Percentiles rank a stretch among this genome's conserved stretches.
Evolutionary conservation across 1,140 invertebrate species (phyloP).

Genomic region (Diorhabda elongata): DNA sequence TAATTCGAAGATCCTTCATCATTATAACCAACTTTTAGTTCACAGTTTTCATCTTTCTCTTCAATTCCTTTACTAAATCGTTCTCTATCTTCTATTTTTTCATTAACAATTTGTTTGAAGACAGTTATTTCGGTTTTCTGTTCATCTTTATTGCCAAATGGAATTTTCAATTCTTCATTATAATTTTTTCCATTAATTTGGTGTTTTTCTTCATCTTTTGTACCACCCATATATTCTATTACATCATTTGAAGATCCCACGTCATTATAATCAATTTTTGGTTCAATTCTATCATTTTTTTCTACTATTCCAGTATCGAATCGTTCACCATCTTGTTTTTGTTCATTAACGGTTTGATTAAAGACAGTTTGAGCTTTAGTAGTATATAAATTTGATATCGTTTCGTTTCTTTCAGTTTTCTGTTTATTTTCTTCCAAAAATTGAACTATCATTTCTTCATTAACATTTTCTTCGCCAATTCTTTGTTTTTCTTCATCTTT

Average conservation of each 20-base stretch:
- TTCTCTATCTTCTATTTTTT: constrained; percentile 6
- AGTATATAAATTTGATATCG: too few species aligned
- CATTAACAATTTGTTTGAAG: neutral
- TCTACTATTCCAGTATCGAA: neutral
- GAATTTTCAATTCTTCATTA: neutral
- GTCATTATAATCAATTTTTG: neutral
- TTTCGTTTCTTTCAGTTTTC: constrained; percentile 4
- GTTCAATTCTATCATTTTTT: neutral
- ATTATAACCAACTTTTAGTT: too few species aligned
- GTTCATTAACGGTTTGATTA: constrained; percentile 3
- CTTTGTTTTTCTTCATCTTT: constrained; percentile 3
- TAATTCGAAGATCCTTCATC: too few species aligned
- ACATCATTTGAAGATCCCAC: neutral
- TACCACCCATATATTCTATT: neutral
- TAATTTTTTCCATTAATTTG: neutral
- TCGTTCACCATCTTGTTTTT: neutral
- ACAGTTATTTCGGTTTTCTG: neutral
- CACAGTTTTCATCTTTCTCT: too few species aligned
- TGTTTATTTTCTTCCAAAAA: neutral
- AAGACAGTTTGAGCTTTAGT: neutral
- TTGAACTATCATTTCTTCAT: neutral
- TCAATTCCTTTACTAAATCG: too few species aligned
- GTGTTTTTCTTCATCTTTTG: neutral
- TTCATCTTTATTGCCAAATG: neutral
- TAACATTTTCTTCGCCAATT: neutral